Base-by-base conservation (phyloP, 2,797 vertebrate species). In the Galaxias olidus region DNA sequence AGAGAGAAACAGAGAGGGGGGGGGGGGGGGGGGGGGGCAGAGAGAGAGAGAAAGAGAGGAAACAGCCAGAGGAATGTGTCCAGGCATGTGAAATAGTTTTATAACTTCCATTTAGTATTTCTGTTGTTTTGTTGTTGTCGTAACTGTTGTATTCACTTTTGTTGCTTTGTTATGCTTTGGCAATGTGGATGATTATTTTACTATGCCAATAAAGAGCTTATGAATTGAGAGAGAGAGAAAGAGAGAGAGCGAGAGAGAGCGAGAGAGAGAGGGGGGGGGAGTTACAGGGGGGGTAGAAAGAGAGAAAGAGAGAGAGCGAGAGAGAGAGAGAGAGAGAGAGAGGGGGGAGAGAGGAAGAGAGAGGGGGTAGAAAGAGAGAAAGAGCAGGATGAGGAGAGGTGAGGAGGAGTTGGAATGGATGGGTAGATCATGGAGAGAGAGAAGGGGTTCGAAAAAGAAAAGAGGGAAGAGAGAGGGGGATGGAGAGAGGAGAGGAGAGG, bases 301-400 rank as follows among this genome's bases (percentile, higher is more conserved):
- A 18, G 51, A 19, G 50, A n/a, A 19, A 9, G 9, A 6, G 30
- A 30, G 30, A 30, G 72, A 46, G 81, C 64, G 77, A 74, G 63
- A 76, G 77, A 64, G 73, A 74, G 55, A 79, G 63, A 49, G 10
- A 49, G 65, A 71, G 63, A 5, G 50, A 45, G 51, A 50, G n/a
- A 63, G 59, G 46, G 41, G 55, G 19, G 45, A 0, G 8, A 9
- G 40, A 18, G 12, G 49, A n/a, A 44, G 64, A 18, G 45, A 46
- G 30, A 63, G 15, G 41, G 18, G 69, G 49, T 1, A 30, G 57
- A 63, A 65, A 66, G 66, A 61, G 58, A 78, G 41, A 47, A 66
- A 71, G 66, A 77, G 69, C 76, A 71, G 72, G 69, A 53, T 75
- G 64, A 66, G 54, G n/a, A n/a, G 61, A 72, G 68, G 77, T 65